Conservation (phyloP, 2,797 vertebrate genomes). For the Mycteria americana region DNA sequence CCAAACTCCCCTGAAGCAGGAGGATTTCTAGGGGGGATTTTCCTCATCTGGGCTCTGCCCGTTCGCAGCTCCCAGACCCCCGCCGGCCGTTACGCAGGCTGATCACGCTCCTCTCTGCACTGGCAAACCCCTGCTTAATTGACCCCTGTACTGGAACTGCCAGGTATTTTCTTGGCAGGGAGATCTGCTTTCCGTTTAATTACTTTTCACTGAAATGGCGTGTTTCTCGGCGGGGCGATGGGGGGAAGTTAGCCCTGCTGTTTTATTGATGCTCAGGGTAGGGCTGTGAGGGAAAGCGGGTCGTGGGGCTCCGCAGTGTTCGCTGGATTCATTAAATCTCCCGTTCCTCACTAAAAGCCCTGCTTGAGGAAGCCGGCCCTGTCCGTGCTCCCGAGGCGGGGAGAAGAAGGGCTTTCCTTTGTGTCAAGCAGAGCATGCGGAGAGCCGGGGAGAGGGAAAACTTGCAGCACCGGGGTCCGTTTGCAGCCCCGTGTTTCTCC, state of each 20-base stretch:
- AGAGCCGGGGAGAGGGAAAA: background rate
- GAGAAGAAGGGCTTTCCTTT: slow-evolving; percentile 56
- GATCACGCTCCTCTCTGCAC: background rate
- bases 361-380: background rate
- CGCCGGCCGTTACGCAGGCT: background rate
- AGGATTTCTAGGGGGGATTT: background rate
- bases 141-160: background rate
- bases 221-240: background rate
- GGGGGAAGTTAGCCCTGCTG: slow-evolving; percentile 1
- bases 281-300: background rate
- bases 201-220: slow-evolving; percentile 55
- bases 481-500: background rate
- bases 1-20: rapidly evolving
- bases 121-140: background rate
- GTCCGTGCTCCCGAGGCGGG: rapidly evolving
- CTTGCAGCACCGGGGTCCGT: background rate
- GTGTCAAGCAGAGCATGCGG: slow-evolving; percentile 30
- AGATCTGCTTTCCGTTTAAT: slow-evolving; percentile 58
- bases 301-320: background rate
- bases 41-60: background rate
- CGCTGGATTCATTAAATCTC: background rate
- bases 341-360: background rate
- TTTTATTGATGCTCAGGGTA: slow-evolving; percentile 41
- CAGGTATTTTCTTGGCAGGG: slow-evolving; percentile 59
- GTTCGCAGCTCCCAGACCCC: background rate